Evolutionary conservation across 2,797 vertebrate genomes (phyloP).

Genomic region (Denticeps clupeoides): DNA sequence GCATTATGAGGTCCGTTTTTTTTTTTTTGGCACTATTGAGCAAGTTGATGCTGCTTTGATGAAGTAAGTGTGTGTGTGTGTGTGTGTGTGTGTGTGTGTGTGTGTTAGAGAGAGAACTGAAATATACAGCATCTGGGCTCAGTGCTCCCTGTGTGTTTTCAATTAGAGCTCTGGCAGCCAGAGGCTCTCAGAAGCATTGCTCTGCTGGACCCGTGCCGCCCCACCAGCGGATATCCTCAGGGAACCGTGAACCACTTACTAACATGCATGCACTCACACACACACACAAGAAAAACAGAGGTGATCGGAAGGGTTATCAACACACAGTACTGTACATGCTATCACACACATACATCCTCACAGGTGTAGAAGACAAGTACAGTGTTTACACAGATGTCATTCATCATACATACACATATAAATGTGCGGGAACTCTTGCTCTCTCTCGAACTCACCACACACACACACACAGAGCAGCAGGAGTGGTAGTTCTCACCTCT

Average conservation of each 20-base stretch:
- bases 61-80: not conserved
- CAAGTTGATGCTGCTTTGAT: no score
- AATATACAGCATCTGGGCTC: conserved; percentile 16
- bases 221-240: conserved; percentile 5
- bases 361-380: no score
- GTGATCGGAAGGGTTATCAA: not conserved
- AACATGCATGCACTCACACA: not conserved
- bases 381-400: no score
- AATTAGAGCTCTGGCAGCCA: conserved; percentile 20
- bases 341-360: not conserved
- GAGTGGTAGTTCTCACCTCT: conserved; percentile 62
- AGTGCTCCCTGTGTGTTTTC: conserved; percentile 21
- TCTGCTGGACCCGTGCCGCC: conserved; percentile 14
- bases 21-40: no score
- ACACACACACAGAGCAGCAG: no score
- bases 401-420: no score
- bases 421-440: not conserved
- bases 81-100: not conserved
- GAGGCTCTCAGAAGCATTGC: conserved; percentile 17
- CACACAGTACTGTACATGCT: not conserved
- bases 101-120: conserved; percentile 9
- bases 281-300: not conserved
- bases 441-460: not conserved
- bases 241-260: not conserved
- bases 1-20: not conserved